phyloP scores from a whole-genome alignment of 2,888 invertebrate species.

The Hypena proboscidalis region DNA sequence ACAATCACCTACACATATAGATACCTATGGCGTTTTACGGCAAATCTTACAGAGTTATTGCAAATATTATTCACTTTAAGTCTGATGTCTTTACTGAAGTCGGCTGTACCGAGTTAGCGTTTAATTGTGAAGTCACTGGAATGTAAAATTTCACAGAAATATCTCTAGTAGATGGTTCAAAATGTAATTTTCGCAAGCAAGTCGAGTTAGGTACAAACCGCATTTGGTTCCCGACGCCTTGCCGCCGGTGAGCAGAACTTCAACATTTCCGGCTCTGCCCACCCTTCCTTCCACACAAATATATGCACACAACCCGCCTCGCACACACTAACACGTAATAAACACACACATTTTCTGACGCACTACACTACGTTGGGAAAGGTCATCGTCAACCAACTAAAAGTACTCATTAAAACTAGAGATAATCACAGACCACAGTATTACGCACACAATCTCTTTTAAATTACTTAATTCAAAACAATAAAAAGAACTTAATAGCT shows the following conservation, averaged over 20 bases:
- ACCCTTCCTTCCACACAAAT: conserved; percentile 32
- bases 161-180: no score
- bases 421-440: conserved; percentile 10
- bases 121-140: no score
- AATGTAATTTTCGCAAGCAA: conserved; percentile 31
- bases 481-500: conserved; percentile 24
- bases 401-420: conserved; percentile 5
- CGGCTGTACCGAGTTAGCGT: no score
- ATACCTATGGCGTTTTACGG: no score
- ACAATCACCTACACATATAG: no score
- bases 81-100: no score
- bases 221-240: conserved; percentile 80
- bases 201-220: conserved; percentile 67
- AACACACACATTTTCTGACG: conserved; percentile 45
- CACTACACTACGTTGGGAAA: conserved; percentile 40
- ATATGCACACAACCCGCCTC: conserved; percentile 32
- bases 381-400: conserved; percentile 29
- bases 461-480: conserved; percentile 16
- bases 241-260: conserved; percentile 87
- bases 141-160: no score
- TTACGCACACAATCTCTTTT: conserved; percentile 13
- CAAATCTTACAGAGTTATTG: no score
- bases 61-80: no score
- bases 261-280: conserved; percentile 75
- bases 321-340: conserved; percentile 37